Evolutionary conservation across 2,888 invertebrate genomes (phyloP), one percentile per base, ranked within the genome.

Genomic region (Ichneumoninae sp.): DNA sequence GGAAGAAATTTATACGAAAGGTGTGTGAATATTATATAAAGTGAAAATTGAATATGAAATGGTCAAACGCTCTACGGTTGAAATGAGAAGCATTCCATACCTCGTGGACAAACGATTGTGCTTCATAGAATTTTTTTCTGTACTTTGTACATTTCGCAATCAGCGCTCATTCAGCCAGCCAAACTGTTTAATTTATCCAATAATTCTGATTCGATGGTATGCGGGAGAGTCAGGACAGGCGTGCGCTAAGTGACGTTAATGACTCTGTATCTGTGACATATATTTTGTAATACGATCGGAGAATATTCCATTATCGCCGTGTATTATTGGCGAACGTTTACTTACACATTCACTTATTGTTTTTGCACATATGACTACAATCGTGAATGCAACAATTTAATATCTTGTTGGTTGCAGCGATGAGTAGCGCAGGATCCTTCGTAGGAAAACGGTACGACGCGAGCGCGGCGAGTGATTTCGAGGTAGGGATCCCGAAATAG

Each of bases 401-500:
- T 68, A 22, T 69, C 10, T 62, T 10, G 50, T 44, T 52, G 13
- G 50, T 78, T 62, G 47, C 78, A 76, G 36, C 80, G 83, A 84
- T 78, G 77, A 85, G 83, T 84, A 79, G 74, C 83, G 78, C 83
- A 71, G 54, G 87, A 89, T 87, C 86, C 54, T 44, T 69, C 72
- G 72, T 81, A 83, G 87, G 85, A 87, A 86, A 88, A 86, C 85
- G 85, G 72, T 50, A 26, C 68, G 83, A 86, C 68, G 77, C 69
- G 44, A 66, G 76, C 26, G 54, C 70, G 78, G 60, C 33, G 75
- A 75, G 79, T 76, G 84, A 85, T 84, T 82, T 66, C 68, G 82
- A 80, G 78, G 72, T 54, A 69, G 80, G 80, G 82, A 80, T 71
- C 90, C 91, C 89, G 89, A 92, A 93, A 93, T 93, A 92, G 93